Conservation (phyloP, 92 coral and sea anemone species). For the Epizoanthus illoricatus region DNA sequence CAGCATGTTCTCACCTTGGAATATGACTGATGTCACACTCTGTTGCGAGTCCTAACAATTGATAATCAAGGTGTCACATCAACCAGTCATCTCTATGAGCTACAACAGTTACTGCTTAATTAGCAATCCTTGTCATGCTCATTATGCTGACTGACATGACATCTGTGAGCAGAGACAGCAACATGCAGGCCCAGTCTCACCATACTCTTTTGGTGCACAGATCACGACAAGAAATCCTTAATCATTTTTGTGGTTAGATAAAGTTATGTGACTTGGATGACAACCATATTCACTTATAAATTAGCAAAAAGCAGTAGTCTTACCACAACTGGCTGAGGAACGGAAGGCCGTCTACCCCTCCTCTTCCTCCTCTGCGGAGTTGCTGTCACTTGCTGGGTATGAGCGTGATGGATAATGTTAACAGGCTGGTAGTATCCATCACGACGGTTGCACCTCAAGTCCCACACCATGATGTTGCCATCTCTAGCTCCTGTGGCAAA, state of each 20-base stretch:
- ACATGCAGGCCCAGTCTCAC: no score
- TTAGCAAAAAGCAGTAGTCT: constrained; percentile 3
- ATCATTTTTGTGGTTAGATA: no score
- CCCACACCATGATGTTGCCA: constrained; percentile 98
- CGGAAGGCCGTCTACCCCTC: constrained; percentile 62
- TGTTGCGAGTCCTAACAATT: constrained; percentile 78
- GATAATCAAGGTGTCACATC: neutral
- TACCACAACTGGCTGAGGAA: constrained; percentile 60
- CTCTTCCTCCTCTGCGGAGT: constrained; percentile 62
- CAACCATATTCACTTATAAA: no score
- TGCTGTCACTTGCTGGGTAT: constrained; percentile 52
- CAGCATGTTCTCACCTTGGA: constrained; percentile 77
- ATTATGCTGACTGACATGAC: no score
- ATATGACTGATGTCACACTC: constrained; percentile 90
- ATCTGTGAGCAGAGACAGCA: no score
- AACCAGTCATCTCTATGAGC: neutral
- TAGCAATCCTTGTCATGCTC: no score
- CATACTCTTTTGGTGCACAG: no score
- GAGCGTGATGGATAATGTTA: constrained; percentile 79
- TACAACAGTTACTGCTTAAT: no score
- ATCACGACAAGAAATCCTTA: no score
- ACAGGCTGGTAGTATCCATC: constrained; percentile 82
- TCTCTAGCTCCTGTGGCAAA: constrained; percentile 96
- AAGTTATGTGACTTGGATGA: neutral
- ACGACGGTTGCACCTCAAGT: constrained; percentile 89